These are phyloP conservation scores for Prinia subflava DNA, from an alignment of 2,113 vertebrate genomes.

Conservation along the genomic window DNA sequence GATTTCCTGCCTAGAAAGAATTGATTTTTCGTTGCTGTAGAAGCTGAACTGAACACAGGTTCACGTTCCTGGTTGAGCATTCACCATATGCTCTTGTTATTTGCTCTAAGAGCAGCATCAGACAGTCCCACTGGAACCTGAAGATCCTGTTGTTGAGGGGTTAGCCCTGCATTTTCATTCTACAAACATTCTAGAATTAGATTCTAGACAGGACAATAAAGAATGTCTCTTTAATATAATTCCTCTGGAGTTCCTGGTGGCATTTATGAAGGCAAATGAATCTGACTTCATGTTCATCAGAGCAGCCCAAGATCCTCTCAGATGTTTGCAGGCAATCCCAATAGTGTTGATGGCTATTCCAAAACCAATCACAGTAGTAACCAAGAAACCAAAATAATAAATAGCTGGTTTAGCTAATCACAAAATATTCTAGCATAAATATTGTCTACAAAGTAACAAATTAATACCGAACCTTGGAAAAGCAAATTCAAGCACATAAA, in stretches of 20 bases:
- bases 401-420: not conserved
- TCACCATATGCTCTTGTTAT: not conserved
- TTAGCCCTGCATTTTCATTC: not conserved
- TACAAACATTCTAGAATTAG: not conserved
- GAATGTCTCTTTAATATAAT: not conserved
- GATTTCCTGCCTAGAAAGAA: conserved; percentile 38
- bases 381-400: not conserved
- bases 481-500: not conserved
- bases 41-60: not conserved
- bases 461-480: not conserved
- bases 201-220: not conserved
- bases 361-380: not conserved
- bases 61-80: not conserved
- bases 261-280: not conserved
- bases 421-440: not conserved
- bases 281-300: not conserved
- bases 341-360: not conserved
- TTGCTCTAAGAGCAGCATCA: not conserved
- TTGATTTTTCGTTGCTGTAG: conserved; percentile 16
- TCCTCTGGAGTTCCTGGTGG: not conserved
- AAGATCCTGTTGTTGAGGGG: not conserved
- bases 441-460: not conserved
- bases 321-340: not conserved
- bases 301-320: not conserved
- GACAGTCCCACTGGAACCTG: not conserved